These are phyloP conservation scores for Netelia fuscicornis DNA, from an alignment of 2,888 invertebrate species.

Conservation along the genomic window DNA sequence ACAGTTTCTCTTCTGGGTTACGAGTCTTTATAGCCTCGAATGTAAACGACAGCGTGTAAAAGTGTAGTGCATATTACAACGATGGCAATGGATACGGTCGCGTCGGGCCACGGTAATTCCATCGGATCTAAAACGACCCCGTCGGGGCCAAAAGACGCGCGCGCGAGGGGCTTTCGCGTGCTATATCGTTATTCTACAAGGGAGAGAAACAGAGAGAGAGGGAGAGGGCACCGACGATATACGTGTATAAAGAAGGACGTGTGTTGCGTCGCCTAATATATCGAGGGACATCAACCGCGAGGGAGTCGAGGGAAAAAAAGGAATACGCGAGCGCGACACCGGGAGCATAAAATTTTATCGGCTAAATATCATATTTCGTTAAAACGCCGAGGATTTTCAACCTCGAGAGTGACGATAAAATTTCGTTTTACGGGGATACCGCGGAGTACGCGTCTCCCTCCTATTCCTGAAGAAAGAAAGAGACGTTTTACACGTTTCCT, in stretches of 20 bases:
- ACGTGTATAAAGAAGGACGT: neutral
- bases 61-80: constrained; percentile 25
- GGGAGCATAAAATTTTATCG: constrained; percentile 73
- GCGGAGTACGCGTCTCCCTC: neutral
- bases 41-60: constrained; percentile 63
- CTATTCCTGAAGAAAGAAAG: neutral
- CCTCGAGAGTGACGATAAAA: constrained; percentile 65
- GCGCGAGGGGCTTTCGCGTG: neutral
- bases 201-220: neutral
- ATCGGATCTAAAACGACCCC: constrained; percentile 66
- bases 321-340: constrained; percentile 32
- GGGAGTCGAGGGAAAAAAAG: neutral
- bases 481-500: neutral
- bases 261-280: neutral
- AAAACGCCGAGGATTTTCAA: constrained; percentile 62
- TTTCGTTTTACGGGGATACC: constrained; percentile 61
- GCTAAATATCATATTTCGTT: constrained; percentile 75
- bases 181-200: neutral
- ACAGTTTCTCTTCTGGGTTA: constrained; percentile 41
- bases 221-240: neutral
- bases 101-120: constrained; percentile 59
- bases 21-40: constrained; percentile 57
- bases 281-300: constrained; percentile 16
- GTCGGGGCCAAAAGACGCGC: constrained; percentile 36
- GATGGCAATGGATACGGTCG: constrained; percentile 42